Base-by-base conservation (phyloP, 1,140 invertebrate species). In the Bombus soroeensis region DNA sequence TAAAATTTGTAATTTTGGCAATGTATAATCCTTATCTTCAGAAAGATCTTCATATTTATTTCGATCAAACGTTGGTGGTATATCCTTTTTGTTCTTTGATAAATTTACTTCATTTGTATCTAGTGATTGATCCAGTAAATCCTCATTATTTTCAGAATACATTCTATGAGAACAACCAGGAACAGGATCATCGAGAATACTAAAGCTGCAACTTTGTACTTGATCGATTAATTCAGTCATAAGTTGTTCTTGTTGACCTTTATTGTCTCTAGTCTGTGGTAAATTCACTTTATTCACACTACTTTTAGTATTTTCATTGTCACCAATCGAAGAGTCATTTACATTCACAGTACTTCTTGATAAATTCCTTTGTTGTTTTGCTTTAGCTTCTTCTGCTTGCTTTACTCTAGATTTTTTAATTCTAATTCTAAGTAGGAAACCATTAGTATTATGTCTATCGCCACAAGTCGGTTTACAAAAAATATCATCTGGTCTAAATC, bases 401-500 rank as follows among this genome's bases (percentile, higher is more conserved):
- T 95, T 94, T 77, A 82, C 32, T 86, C 91, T 91, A 28, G 93
- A 94, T 85, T 94, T 95, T 85, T 96, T 96, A 8, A 97, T 94
- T 93, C 96, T 97, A 8, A 99, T 94, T 92, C 97, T 97, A 12
- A 99, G 92, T 64, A 99, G 92, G 66, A 99, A 95, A 62, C 97
- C 97, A 57, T 96, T 96, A 3, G 96, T 96, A 70, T 95, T 95
- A 64, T 96, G 96, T 86, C 95, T 95, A 91, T 98, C 97, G 1
- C 97, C 97, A 95, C 96, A 97, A 3, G 97, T 96, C 57, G 98
- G 97, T 93, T 98, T 98, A 88, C 97, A 97, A 93, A 96, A 98
- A n/a, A 96, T 95, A 95, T 99, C 98, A n/a, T 97, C 95, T 3
- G 98, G 98, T 91, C 98, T 96, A 93, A 98, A 99, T 62, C 96